Conservation (phyloP, 2,797 vertebrate genomes). For the Sebastes taczanowskii region DNA sequence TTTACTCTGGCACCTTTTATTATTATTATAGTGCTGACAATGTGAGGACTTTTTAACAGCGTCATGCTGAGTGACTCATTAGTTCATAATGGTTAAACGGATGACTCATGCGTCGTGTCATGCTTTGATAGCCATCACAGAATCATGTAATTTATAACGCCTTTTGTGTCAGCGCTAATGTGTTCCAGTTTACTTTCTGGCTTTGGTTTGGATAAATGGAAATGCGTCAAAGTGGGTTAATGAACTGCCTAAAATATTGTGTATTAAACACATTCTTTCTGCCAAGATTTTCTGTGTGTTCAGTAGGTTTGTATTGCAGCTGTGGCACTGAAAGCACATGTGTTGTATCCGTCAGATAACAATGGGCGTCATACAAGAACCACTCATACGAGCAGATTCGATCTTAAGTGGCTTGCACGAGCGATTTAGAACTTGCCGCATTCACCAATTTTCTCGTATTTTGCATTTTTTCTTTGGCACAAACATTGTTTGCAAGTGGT, state of each 20-base stretch:
- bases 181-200: constrained; percentile 21
- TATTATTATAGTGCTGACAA: background rate
- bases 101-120: constrained; percentile 27
- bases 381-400: background rate
- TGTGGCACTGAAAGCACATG: background rate
- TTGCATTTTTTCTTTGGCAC: background rate
- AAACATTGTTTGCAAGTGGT: background rate
- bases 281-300: background rate
- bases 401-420: background rate
- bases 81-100: constrained; percentile 25
- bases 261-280: background rate
- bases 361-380: background rate
- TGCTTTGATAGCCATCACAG: constrained; percentile 19
- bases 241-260: constrained; percentile 19
- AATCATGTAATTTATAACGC: constrained; percentile 29
- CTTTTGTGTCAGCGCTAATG: constrained; percentile 4
- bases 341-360: background rate
- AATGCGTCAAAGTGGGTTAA: constrained; percentile 6
- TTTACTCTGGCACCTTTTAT: constrained; percentile 10
- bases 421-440: background rate
- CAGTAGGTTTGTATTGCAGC: background rate
- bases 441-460: background rate
- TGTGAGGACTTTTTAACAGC: constrained; percentile 24
- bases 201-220: constrained; percentile 6
- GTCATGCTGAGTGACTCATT: constrained; percentile 41